Conservation (phyloP, 2,113 vertebrate species). For the Tenrec ecaudatus region DNA sequence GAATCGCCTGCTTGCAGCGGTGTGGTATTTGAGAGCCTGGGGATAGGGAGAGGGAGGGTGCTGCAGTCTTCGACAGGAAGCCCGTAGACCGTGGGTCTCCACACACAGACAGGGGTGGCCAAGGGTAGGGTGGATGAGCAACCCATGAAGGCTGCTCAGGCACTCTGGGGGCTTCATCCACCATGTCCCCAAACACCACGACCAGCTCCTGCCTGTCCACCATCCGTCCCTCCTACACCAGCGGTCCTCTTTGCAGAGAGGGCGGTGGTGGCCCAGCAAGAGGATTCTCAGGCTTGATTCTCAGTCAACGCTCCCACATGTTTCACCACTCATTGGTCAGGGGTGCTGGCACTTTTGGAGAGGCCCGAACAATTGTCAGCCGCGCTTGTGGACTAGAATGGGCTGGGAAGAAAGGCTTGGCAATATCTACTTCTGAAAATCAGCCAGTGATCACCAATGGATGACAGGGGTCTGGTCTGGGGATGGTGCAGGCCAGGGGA, state of each 20-base stretch:
- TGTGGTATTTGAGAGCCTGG: constrained; percentile 79
- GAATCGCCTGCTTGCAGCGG: constrained; percentile 68
- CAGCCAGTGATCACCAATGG: not conserved
- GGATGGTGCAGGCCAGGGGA: not conserved
- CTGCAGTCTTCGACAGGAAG: constrained; percentile 74
- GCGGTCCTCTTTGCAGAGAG: not conserved
- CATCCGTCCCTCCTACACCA: no score
- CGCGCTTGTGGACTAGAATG: not conserved
- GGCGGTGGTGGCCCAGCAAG: not conserved
- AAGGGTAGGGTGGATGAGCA: not conserved
- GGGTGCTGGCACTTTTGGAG: no score
- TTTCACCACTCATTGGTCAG: not conserved
- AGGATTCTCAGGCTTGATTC: not conserved
- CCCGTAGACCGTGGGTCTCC: constrained; percentile 60
- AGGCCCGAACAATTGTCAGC: no score
- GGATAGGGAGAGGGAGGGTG: constrained; percentile 60
- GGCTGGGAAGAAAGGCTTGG: not conserved
- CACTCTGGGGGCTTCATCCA: not conserved
- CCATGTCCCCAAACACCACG: no score
- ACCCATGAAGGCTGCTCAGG: not conserved
- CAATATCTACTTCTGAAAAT: not conserved
- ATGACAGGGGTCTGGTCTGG: not conserved
- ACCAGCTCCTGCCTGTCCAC: no score
- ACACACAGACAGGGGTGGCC: not conserved
- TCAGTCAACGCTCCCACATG: not conserved